Conservation (phyloP, 2,888 invertebrate species). For the Cheilosia grossa region DNA sequence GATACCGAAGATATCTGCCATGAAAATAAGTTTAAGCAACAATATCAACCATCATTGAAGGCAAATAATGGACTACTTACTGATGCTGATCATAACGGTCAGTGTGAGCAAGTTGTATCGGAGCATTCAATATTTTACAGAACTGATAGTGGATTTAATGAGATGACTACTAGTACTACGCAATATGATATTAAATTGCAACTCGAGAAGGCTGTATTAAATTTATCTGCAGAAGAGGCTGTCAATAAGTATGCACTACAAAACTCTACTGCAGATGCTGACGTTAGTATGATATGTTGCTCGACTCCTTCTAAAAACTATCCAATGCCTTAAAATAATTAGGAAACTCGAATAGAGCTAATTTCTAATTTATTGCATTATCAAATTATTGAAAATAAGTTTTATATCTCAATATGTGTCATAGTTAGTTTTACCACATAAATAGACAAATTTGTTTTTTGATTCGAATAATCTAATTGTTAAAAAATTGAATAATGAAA, state of each 20-base stretch:
- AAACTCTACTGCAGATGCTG: conserved; percentile 29
- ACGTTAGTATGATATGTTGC: conserved; percentile 73
- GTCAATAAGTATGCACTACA: background rate
- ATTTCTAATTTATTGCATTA: conserved; percentile 29
- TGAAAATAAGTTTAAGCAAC: background rate
- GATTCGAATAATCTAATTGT: background rate
- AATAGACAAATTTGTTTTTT: conserved; percentile 15
- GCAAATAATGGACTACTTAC: conserved; percentile 2
- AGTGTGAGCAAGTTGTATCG: background rate
- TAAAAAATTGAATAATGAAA: conserved; percentile 22
- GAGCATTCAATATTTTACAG: conserved; percentile 77
- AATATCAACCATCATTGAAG: conserved; percentile 1
- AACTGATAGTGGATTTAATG: conserved; percentile 82
- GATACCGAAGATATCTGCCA: background rate
- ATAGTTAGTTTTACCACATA: conserved; percentile 17
- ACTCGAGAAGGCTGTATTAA: conserved; percentile 9
- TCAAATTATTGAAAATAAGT: conserved; percentile 11
- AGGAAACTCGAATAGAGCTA: background rate
- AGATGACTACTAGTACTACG: conserved; percentile 77
- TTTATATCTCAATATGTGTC: conserved; percentile 21
- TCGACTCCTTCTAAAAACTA: conserved; percentile 72
- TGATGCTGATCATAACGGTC: background rate
- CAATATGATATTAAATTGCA: conserved; percentile 51
- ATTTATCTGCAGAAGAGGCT: conserved; percentile 19
- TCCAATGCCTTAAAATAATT: background rate